Evolutionary conservation across 2,888 invertebrate genomes (phyloP).

Genomic region (Polymixis flavicincta): DNA sequence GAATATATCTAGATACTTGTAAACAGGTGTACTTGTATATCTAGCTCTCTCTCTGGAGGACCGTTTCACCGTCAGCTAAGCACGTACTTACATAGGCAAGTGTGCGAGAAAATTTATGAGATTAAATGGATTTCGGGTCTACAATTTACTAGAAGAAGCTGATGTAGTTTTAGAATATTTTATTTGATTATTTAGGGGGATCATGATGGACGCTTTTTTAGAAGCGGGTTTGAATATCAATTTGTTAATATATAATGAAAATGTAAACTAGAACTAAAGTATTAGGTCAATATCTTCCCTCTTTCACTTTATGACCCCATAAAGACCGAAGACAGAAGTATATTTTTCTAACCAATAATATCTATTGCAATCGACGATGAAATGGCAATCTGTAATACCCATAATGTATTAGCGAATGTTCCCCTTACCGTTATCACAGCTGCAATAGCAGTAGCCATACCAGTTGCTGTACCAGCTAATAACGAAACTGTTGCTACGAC

Average conservation of each 20-base stretch:
- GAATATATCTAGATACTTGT: neutral
- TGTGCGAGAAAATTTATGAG: conserved; percentile 46
- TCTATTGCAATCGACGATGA: neutral
- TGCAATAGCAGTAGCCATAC: conserved; percentile 35
- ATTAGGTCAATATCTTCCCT: neutral
- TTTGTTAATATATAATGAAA: no score
- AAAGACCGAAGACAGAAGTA: neutral
- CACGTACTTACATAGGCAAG: conserved; percentile 34
- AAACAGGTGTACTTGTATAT: conserved; percentile 21
- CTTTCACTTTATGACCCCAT: neutral
- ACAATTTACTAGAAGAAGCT: conserved; percentile 36
- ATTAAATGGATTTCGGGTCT: conserved; percentile 25
- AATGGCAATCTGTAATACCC: neutral
- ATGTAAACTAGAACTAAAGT: neutral
- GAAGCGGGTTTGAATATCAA: no score
- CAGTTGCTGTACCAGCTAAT: conserved; percentile 9
- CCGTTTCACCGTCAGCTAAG: conserved; percentile 7
- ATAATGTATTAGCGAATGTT: conserved; percentile 9
- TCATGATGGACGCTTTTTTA: neutral
- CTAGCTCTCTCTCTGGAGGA: conserved; percentile 18
- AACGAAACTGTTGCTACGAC: conserved; percentile 28
- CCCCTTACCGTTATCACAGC: conserved; percentile 12
- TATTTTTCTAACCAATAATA: neutral
- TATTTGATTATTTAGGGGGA: conserved; percentile 1
- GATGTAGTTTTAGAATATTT: neutral